Base-by-base conservation (phyloP, 2,888 invertebrate species). In the Caenorhabditis sp. region DNA sequence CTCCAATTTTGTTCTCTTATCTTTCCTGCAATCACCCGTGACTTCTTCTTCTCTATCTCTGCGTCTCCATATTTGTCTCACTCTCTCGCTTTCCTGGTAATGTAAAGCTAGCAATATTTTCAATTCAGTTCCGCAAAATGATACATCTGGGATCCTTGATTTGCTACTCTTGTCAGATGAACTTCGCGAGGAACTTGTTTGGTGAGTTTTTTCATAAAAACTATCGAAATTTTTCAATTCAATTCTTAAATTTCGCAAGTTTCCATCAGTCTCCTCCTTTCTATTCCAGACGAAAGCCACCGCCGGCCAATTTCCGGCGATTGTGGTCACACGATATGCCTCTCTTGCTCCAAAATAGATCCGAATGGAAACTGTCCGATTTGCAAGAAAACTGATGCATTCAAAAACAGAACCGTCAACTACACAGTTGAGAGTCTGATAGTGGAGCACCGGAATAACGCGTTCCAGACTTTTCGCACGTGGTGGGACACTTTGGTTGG, bases 111-210 rank as follows among this genome's bases (percentile, higher is more conserved):
- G 31, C 31, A 31, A 31, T 31, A 31, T 6, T 31, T 31, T 31
- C 31, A 31, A 31, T 31, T 31, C 7, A 31, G 7, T 31, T 31
- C 31, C 7, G 7, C 7, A 47, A 47, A 19, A 59, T 59, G 59
- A 19, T 59, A 22, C 59, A 59, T 8, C 35, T 59, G 22, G 59
- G 38, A 59, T 59, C 59, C 7, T 14, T 59, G n/a, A 59, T 59
- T 12, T 59, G 59, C 14, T 35, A 38, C 19, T 35, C 59, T 22
- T 59, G 59, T 59, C 22, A 38, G n/a, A 35, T 31, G 8, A 22
- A 5, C 1, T 6, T 0, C 2, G 12, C 2, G 5, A 35, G 38
- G 7, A 44, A 44, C 14, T 44, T 61, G 22, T 61, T 61, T 14
- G 26, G 41, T 61, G 38, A 26, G 31, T 24, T 24, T 41, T 61